Evolutionary conservation across 2,888 invertebrate genomes (phyloP), one percentile per base, ranked within the genome.

Genomic region (Synergus laeviventris): DNA sequence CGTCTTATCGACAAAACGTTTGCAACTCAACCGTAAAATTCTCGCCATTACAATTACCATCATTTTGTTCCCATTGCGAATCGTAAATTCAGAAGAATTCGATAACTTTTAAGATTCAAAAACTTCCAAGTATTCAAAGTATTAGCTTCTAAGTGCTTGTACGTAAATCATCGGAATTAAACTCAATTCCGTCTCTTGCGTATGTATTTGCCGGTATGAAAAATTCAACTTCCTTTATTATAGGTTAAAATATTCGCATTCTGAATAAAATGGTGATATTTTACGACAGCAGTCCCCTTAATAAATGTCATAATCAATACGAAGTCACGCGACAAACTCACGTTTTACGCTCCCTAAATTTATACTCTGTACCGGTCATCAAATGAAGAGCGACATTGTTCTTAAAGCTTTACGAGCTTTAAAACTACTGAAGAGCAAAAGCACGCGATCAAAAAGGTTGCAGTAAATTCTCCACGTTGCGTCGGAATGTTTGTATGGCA

Each of bases 281-380:
- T 49, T 21, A n/a, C 24, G 49, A 70, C 36, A 31, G 49, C 36
- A n/a, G 36, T 24, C 45, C 14, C 49, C 16, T 31, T 16, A 31
- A 36, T 49, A 31, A n/a, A 14, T 45, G 49, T n/a, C 49, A 70
- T 70, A 70, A 49, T 66, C 45, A 45, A 45, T 31, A 66, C 31
- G 16, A 66, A 66, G 66, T 66, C 31, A 66, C 66, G 66, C 66
- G 66, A 66, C 45, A 64, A 64, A 42, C 21, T 64, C 38, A 24
- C 39, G 38, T 42, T 42, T 66, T 66, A 66, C 45, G 42, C 9
- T 42, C 45, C 49, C 45, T 21, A 66, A 24, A 66, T 45, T 66
- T 66, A 45, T 66, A 66, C 39, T 12, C 9, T 66, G 31, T 49
- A 31, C 16, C 45, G 42, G 21, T 24, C 38, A 49, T 66, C 16